Evolutionary conservation across 2,113 vertebrate species (phyloP).

Genomic region (Centrocercus urophasianus): DNA sequence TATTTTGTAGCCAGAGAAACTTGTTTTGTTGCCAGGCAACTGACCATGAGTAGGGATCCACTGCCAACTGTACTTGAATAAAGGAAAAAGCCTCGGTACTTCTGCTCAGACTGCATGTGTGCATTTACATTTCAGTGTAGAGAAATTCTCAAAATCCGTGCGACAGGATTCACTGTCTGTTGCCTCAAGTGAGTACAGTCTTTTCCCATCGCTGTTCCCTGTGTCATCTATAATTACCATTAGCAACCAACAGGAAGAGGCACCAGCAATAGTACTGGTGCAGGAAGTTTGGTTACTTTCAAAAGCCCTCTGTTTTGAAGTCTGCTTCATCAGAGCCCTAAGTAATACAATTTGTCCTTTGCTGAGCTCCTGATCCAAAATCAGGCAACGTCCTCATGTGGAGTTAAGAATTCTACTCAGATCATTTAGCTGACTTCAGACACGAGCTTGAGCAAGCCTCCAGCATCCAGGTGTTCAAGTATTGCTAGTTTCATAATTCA

Average conservation of each 20-base stretch:
- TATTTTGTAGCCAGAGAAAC: slow-evolving; percentile 68
- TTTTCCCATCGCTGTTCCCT: neutral
- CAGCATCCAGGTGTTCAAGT: neutral
- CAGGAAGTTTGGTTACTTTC: neutral
- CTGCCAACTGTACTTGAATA: slow-evolving; percentile 52
- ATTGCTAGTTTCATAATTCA: neutral
- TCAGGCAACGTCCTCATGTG: neutral
- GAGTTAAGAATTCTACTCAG: neutral
- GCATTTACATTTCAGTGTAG: neutral
- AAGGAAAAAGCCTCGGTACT: neutral
- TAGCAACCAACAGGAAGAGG: neutral
- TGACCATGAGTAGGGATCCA: neutral
- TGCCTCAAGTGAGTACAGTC: neutral
- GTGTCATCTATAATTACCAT: neutral
- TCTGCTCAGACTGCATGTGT: neutral
- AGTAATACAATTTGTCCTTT: neutral
- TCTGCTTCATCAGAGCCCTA: neutral
- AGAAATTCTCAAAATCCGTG: neutral
- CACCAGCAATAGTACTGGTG: neutral
- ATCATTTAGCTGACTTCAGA: neutral
- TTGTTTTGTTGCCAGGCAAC: slow-evolving; percentile 62
- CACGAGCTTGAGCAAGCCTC: neutral
- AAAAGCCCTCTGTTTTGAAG: neutral
- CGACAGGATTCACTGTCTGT: neutral
- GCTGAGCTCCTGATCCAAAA: neutral